A percentile compares a stretch with the other conserved stretches of the same genome.
phyloP scores from a whole-genome alignment of 2,797 vertebrate genomes.

The Tenualosa ilisha region DNA sequence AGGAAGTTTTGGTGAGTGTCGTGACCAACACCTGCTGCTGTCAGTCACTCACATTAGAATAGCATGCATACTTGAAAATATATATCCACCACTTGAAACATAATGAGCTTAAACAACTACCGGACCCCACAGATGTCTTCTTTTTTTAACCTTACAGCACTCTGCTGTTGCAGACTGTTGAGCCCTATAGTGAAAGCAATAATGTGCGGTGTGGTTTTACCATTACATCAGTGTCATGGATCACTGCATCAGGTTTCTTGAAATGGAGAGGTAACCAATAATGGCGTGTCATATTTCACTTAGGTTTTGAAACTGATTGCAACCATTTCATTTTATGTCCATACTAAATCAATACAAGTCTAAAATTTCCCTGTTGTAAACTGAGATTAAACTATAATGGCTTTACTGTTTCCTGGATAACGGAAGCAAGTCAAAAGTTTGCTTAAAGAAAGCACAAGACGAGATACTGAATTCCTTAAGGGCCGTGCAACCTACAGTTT shows the following conservation, averaged over 20 bases:
- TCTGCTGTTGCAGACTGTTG: not conserved
- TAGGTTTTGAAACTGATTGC: not conserved
- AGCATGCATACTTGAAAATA: not conserved
- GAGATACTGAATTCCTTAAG: not conserved
- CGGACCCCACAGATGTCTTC: not conserved
- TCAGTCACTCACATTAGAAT: slow-evolving; percentile 1
- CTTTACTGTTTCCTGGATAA: not conserved
- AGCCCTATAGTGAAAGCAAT: not conserved
- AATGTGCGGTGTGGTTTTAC: not conserved
- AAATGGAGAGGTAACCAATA: not conserved
- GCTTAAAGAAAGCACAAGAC: not conserved
- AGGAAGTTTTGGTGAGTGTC: not conserved
- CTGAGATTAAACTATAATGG: not conserved
- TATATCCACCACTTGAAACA: not conserved
- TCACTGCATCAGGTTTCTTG: not conserved
- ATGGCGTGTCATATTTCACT: not conserved
- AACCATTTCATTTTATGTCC: not conserved
- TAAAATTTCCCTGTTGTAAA: not conserved
- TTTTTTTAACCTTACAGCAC: not conserved
- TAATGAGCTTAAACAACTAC: slow-evolving; percentile 21
- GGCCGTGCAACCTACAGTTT: no score
- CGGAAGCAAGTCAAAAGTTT: not conserved
- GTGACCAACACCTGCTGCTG: not conserved
- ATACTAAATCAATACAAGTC: not conserved
- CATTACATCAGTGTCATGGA: not conserved